Conservation (phyloP, 23 tunicate species). For the Phallusia fumigata region DNA sequence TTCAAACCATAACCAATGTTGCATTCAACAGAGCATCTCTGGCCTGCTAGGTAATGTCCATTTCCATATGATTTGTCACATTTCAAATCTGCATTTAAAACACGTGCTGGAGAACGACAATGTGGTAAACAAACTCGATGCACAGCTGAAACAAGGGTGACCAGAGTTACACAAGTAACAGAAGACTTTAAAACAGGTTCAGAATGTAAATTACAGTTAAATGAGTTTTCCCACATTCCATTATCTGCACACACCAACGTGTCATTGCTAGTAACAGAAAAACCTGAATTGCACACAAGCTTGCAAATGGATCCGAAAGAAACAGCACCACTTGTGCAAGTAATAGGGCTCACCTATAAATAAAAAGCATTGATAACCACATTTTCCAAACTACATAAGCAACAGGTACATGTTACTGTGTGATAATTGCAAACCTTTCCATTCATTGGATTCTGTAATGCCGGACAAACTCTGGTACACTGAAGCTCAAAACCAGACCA, state of each 20-base stretch:
- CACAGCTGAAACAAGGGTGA: background rate
- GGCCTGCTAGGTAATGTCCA: conserved; percentile 7
- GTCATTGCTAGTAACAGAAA: background rate
- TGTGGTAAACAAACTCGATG: background rate
- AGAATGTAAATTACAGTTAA: background rate
- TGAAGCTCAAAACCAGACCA: conserved; percentile 53
- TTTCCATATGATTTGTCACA: background rate
- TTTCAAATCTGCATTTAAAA: background rate
- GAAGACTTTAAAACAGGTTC: background rate
- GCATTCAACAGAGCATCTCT: conserved; percentile 25
- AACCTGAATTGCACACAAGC: conserved; percentile 23
- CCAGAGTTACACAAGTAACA: background rate
- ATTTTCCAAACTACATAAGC: background rate
- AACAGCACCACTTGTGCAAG: conserved; percentile 21
- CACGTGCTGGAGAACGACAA: background rate
- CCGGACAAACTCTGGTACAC: conserved; percentile 57
- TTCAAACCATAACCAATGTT: conserved; percentile 47
- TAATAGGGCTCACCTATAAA: conserved; percentile 16
- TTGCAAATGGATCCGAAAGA: conserved; percentile 33
- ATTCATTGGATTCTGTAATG: conserved; percentile 8
- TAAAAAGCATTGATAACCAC: no score
- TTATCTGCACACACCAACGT: background rate
- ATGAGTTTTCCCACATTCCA: conserved; percentile 6
- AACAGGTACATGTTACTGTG: background rate
- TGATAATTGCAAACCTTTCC: background rate